Percentiles rank a stretch among this genome's conserved stretches.
Evolutionary conservation across 2,797 vertebrate genomes (phyloP).

Genomic region (Scolopax bukidnonensis): DNA sequence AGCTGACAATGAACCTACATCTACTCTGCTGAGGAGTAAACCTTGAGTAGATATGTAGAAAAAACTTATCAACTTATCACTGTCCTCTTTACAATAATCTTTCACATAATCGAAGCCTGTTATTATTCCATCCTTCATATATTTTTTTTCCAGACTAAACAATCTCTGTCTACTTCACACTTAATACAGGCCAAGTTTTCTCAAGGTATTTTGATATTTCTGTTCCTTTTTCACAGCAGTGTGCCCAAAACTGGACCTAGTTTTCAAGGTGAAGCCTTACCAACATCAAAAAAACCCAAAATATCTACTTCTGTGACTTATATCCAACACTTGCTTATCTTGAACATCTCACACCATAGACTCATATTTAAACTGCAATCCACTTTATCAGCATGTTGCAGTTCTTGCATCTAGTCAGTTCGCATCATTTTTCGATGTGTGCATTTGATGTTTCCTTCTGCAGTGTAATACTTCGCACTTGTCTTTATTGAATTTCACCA

Average conservation of each 20-base stretch:
- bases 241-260: not conserved
- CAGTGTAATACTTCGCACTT: not conserved
- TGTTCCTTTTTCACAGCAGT: not conserved
- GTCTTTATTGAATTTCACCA: constrained; percentile 19
- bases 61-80: not conserved
- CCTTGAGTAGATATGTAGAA: not conserved
- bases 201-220: not conserved
- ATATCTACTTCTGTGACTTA: not conserved
- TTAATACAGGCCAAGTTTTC: not conserved
- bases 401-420: not conserved
- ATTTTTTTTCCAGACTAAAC: not conserved
- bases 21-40: not conserved
- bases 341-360: not conserved
- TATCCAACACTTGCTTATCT: not conserved
- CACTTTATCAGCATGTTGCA: not conserved
- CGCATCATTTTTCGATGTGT: not conserved
- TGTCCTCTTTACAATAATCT: not conserved
- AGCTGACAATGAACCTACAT: not conserved
- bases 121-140: not conserved
- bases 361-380: not conserved
- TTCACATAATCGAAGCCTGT: not conserved
- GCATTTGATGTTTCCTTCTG: not conserved
- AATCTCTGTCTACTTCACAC: not conserved
- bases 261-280: not conserved
- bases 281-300: not conserved